phyloP scores from a whole-genome alignment of 2,113 vertebrate species.

The Spheniscus mendiculus region DNA sequence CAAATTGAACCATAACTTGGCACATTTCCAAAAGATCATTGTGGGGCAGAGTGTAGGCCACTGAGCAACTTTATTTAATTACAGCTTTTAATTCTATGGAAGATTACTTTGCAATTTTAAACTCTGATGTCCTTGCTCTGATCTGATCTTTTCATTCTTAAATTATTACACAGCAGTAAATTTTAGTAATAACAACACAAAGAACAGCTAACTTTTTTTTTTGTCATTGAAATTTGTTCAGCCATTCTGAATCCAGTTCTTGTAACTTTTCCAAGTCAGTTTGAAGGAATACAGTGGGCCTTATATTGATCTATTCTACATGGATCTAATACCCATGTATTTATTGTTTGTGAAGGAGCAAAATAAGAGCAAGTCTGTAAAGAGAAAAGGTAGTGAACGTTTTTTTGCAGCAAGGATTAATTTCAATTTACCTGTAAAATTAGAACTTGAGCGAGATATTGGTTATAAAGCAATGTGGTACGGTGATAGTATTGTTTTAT shows the following conservation, averaged over 20 bases:
- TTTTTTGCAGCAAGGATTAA: neutral
- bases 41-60: neutral
- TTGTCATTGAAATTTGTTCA: neutral
- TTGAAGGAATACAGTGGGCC: neutral
- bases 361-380: neutral
- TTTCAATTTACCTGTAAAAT: neutral
- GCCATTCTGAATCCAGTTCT: neutral
- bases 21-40: neutral
- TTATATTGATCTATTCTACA: neutral
- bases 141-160: neutral
- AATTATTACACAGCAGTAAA: neutral
- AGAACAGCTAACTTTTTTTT: neutral
- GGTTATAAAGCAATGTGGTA: neutral
- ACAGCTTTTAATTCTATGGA: neutral
- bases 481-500: neutral
- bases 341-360: neutral
- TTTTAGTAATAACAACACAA: neutral
- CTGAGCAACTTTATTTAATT: neutral
- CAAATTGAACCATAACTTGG: neutral
- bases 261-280: neutral
- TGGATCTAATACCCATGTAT: neutral
- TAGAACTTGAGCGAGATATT: neutral
- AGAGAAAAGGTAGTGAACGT: neutral
- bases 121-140: neutral
- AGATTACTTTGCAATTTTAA: neutral